Evolutionary conservation across 2,113 vertebrate species (phyloP).

Genomic region (Otolemur garnettii): DNA sequence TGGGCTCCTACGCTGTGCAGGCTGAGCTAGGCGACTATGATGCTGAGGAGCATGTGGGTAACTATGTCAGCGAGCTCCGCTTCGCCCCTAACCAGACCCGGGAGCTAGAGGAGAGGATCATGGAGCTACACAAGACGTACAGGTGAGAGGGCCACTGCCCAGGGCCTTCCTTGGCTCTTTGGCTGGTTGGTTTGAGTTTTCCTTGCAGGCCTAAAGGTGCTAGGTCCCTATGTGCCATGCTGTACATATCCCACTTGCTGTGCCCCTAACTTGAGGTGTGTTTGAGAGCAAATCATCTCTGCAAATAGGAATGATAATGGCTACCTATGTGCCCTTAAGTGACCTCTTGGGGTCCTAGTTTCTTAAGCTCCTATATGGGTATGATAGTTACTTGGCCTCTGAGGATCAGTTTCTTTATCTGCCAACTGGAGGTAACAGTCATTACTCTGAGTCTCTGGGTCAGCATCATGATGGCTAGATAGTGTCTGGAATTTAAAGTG

Average conservation of each 20-base stretch:
- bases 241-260: background rate
- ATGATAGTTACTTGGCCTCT: background rate
- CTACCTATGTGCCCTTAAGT: background rate
- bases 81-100: conserved; percentile 98
- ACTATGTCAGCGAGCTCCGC: conserved; percentile 95
- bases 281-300: background rate
- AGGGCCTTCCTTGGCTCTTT: background rate
- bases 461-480: background rate
- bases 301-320: background rate
- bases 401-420: background rate
- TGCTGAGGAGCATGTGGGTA: conserved; percentile 93
- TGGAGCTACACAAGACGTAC: conserved; percentile 98
- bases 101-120: conserved; percentile 98
- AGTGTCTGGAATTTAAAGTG: background rate
- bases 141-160: conserved; percentile 87
- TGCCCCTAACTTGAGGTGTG: background rate
- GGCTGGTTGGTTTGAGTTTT: background rate
- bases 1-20: conserved; percentile 97
- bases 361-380: background rate
- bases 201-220: background rate
- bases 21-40: conserved; percentile 97
- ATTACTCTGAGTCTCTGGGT: background rate
- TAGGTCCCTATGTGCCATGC: background rate
- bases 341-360: background rate
- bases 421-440: background rate